Conservation (phyloP, 1,140 invertebrate species). For the Prorops nasuta region DNA sequence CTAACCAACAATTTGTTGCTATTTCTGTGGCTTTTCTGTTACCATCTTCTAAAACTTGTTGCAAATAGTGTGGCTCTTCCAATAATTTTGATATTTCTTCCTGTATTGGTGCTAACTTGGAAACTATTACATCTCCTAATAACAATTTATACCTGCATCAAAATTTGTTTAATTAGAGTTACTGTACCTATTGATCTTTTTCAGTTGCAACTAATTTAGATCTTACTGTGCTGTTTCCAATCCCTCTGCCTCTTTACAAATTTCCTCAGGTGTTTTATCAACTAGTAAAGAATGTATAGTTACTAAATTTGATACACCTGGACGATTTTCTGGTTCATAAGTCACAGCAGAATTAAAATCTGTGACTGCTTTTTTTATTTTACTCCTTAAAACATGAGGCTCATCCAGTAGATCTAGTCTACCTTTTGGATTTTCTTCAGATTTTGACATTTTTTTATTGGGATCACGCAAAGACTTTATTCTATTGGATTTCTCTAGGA, state of each 20-base stretch:
- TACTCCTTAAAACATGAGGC: constrained; percentile 73
- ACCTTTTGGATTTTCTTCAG: constrained; percentile 74
- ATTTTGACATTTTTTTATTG: constrained; percentile 97
- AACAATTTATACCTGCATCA: constrained; percentile 72
- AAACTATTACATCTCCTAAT: constrained; percentile 73
- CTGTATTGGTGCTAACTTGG: constrained; percentile 73
- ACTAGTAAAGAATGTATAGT: constrained; percentile 78
- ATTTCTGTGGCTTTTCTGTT: constrained; percentile 66
- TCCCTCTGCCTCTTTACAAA: constrained; percentile 66
- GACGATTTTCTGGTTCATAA: constrained; percentile 74
- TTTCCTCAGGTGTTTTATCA: constrained; percentile 67
- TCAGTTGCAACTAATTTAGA: too few species aligned
- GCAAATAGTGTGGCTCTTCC: constrained; percentile 65
- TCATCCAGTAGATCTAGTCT: constrained; percentile 80
- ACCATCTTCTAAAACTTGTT: constrained; percentile 69
- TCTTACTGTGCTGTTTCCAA: constrained; percentile 76
- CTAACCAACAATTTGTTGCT: constrained; percentile 67
- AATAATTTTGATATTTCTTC: constrained; percentile 62
- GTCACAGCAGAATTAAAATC: constrained; percentile 85
- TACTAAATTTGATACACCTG: constrained; percentile 88
- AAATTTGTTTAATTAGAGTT: too few species aligned
- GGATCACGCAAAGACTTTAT: constrained; percentile 83
- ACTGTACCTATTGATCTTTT: too few species aligned
- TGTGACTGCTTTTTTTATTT: constrained; percentile 89
- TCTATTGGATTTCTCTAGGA: constrained; percentile 62